Base-by-base conservation (phyloP, 1,140 invertebrate species). In the Diorhabda sublineata region DNA sequence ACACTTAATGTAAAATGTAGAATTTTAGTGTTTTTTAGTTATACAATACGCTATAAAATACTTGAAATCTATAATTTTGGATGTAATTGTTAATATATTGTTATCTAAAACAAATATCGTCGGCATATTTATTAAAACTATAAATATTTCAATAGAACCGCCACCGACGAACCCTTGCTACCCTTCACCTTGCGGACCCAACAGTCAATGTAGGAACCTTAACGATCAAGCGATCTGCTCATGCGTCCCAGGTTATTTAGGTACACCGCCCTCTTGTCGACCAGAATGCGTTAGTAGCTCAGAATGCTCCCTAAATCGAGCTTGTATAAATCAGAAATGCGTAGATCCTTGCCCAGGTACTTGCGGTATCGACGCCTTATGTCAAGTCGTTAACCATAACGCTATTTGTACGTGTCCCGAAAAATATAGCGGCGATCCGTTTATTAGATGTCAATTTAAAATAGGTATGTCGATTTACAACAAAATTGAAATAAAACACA, bases 111-210 rank as follows among this genome's bases (percentile, higher is more conserved):
- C 11, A 26, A 26, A 26, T 26, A 26, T 26, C 26, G 26, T 26
- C 26, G 26, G 26, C 26, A 26, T n/a, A 52, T 52, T 52, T 52
- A 52, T 52, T 52, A 52, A 52, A n/a, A 52, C 4, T 26, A n/a
- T 52, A 52, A 52, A 8, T 52, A n/a, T 52, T 52, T 52, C 2
- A 8, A 71, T 68, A 74, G 71, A 64, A 11, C 72, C 71, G 43
- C 73, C 69, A 52, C 74, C 77, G 4, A 44, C 70, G 71, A 86
- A 89, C 78, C 88, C 90, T 44, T 92, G 91, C 74, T 84, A 86
- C 61, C 89, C 90, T 2, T 88, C 88, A 57, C 90, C 91, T 5
- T 95, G 93, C 80, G 93, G 90, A 11, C 84, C 88, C 0, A 92
- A 94, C 71, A 90, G 91, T 74, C 86, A 89, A 76, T 95, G 93